Conservation (phyloP, 1,140 invertebrate genomes). For the Macrostomum lignano region DNA sequence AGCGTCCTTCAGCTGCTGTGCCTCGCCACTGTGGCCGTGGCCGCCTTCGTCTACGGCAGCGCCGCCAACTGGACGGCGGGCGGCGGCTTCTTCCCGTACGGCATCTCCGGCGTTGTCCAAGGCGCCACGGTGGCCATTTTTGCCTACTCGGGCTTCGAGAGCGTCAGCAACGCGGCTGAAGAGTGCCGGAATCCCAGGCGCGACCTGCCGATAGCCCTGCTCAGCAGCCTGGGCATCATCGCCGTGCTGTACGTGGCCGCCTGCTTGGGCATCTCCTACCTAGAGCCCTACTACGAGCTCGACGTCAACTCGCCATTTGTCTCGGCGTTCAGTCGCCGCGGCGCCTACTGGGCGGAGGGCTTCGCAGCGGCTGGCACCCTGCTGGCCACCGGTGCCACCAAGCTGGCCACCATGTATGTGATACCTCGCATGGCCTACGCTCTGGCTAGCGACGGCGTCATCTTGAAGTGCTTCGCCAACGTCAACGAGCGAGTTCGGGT, state of each 20-base stretch:
- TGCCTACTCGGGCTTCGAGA: constrained; percentile 18
- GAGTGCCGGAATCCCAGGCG: constrained; percentile 45
- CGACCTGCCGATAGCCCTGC: constrained; percentile 50
- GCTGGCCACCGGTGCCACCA: constrained; percentile 41
- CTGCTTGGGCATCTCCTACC: constrained; percentile 45
- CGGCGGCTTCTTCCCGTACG: constrained; percentile 15
- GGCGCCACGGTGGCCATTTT: constrained; percentile 15
- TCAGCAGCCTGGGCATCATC: constrained; percentile 46
- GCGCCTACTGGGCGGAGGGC: constrained; percentile 5
- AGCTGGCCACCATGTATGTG: constrained; percentile 7
- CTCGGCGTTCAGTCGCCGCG: constrained; percentile 6
- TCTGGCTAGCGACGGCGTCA: constrained; percentile 9
- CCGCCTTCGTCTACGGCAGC: constrained; percentile 10
- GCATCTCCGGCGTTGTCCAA: constrained; percentile 11
- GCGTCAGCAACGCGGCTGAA: constrained; percentile 61
- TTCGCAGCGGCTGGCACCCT: constrained; percentile 8
- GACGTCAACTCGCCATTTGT: constrained; percentile 8
- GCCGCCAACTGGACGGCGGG: constrained; percentile 9
- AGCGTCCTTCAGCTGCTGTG: constrained; percentile 34
- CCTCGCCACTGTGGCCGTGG: constrained; percentile 35
- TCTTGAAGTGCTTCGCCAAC: constrained; percentile 8
- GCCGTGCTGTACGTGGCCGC: constrained; percentile 50
- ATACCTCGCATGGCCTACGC: constrained; percentile 8
- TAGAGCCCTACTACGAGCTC: constrained; percentile 40
- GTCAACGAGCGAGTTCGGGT: constrained; percentile 7